Evolutionary conservation across 2,888 invertebrate genomes (phyloP).

Genomic region (Rhyacophila evoluta): DNA sequence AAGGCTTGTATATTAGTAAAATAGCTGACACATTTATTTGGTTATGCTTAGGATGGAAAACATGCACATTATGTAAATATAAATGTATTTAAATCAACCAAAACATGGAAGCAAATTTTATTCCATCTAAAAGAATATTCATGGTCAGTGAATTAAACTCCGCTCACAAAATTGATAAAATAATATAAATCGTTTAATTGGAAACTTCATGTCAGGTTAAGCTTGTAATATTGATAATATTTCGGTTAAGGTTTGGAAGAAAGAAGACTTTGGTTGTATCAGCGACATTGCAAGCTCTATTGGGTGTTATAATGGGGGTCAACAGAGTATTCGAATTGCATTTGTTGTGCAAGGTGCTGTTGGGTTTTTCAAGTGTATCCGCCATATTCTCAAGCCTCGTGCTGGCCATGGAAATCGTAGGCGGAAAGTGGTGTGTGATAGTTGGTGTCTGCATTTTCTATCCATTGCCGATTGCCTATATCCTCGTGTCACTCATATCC

Average conservation of each 20-base stretch:
- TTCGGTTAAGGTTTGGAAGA: slow-evolving; percentile 67
- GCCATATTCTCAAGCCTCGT: slow-evolving; percentile 73
- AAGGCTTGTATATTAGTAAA: too few species aligned
- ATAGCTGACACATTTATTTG: too few species aligned
- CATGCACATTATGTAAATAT: too few species aligned
- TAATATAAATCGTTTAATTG: too few species aligned
- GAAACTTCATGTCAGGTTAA: too few species aligned
- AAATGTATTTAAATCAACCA: too few species aligned
- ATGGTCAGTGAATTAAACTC: too few species aligned
- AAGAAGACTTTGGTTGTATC: slow-evolving; percentile 73
- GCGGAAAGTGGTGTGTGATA: slow-evolving; percentile 74
- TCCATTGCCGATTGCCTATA: slow-evolving; percentile 68
- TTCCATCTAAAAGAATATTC: too few species aligned
- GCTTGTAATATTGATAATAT: slow-evolving; percentile 54
- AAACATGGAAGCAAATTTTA: too few species aligned
- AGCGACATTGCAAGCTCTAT: slow-evolving; percentile 67
- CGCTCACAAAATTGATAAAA: too few species aligned
- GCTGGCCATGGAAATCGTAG: slow-evolving; percentile 74
- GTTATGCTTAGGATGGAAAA: too few species aligned
- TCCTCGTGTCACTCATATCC: slow-evolving; percentile 72
- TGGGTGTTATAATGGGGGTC: slow-evolving; percentile 55
- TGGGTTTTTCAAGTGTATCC: slow-evolving; percentile 75
- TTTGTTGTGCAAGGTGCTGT: slow-evolving; percentile 62
- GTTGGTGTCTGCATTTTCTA: slow-evolving; percentile 75
- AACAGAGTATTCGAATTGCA: not conserved